These are phyloP conservation scores for Caenorhabditis latens DNA, from an alignment of 1,140 invertebrate species.

Conservation along the genomic window DNA sequence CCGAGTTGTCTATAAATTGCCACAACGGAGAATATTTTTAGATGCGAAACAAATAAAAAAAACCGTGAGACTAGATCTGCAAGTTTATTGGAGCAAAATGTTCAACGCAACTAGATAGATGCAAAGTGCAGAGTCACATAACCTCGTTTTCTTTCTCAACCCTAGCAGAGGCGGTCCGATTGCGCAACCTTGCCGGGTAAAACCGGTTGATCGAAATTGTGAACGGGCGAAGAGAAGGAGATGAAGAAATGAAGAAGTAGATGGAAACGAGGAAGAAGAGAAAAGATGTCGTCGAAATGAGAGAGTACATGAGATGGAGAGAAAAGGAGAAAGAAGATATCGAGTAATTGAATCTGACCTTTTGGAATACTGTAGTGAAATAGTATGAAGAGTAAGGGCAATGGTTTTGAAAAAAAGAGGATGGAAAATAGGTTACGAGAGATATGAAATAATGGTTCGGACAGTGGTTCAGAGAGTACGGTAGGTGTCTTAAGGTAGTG, in stretches of 20 bases:
- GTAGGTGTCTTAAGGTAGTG: too few relatives aligned
- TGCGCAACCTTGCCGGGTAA: constrained; percentile 51
- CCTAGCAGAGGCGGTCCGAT: constrained; percentile 51
- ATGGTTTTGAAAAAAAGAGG: not conserved
- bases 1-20: constrained; percentile 46
- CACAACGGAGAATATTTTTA: constrained; percentile 9
- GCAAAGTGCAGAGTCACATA: constrained; percentile 35
- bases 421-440: not conserved
- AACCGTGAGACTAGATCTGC: not conserved
- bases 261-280: not conserved
- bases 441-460: not conserved
- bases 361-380: constrained; percentile 25
- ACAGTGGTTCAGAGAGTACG: not conserved
- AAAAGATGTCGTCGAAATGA: not conserved
- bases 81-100: constrained; percentile 28
- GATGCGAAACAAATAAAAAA: not conserved
- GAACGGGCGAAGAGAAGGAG: constrained; percentile 22
- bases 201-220: constrained; percentile 53
- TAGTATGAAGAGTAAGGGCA: not conserved
- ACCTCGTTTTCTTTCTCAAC: not conserved
- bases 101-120: constrained; percentile 14
- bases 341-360: constrained; percentile 54
- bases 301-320: not conserved
- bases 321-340: constrained; percentile 17
- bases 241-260: not conserved